These are phyloP conservation scores for Caenorhabditis afra DNA, from an alignment of 2,888 invertebrate species.

Conservation along the genomic window DNA sequence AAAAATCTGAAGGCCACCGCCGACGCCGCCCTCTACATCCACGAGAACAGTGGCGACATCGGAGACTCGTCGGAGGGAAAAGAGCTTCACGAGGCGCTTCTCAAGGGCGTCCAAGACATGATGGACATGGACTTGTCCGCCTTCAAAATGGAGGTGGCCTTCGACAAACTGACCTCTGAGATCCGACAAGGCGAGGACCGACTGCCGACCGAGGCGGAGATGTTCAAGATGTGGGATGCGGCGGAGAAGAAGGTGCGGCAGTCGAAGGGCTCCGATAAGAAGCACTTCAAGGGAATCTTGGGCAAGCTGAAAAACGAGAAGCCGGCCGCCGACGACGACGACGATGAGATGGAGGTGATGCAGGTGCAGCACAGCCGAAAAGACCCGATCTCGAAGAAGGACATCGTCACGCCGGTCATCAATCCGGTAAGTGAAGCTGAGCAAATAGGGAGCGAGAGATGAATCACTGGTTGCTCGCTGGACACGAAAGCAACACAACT, in stretches of 20 bases:
- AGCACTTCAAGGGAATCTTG: slow-evolving; percentile 19
- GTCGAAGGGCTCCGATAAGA: not conserved
- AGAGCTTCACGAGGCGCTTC: not conserved
- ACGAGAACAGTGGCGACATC: not conserved
- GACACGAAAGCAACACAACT: too few relatives aligned
- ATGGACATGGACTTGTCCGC: slow-evolving; percentile 12
- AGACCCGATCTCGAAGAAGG: slow-evolving; percentile 68
- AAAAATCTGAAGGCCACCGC: not conserved
- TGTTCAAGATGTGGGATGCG: not conserved
- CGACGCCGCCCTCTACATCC: slow-evolving; percentile 1
- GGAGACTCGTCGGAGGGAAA: too few relatives aligned
- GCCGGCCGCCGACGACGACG: not conserved
- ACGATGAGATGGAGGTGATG: slow-evolving; percentile 46
- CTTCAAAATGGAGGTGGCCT: too few relatives aligned
- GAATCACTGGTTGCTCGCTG: not conserved
- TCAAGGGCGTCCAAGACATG: slow-evolving; percentile 6
- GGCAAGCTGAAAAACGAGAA: slow-evolving; percentile 2
- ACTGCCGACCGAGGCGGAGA: not conserved
- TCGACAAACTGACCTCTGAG: too few relatives aligned
- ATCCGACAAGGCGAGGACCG: too few relatives aligned
- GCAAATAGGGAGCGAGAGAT: not conserved
- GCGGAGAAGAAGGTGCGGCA: not conserved
- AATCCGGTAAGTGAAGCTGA: slow-evolving; percentile 41
- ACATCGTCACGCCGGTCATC: slow-evolving; percentile 67
- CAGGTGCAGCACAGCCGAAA: slow-evolving; percentile 58